phyloP scores from a whole-genome alignment of 2,797 vertebrate species.

The Rhyacichthys aspro region DNA sequence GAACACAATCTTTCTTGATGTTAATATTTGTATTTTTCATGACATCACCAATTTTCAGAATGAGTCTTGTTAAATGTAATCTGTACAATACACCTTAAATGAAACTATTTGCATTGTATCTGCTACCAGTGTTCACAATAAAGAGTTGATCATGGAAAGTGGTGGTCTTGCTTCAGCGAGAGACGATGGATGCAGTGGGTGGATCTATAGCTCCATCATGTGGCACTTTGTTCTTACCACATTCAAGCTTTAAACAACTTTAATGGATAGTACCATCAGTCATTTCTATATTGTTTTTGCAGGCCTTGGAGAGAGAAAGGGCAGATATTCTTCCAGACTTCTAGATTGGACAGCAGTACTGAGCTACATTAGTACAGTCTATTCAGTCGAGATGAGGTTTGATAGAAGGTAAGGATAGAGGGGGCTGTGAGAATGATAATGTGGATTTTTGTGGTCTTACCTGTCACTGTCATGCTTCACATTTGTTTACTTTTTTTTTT shows the following conservation, averaged over 20 bases:
- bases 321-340: too few species aligned
- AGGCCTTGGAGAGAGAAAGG: not conserved
- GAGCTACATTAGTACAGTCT: too few species aligned
- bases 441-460: too few species aligned
- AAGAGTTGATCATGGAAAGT: conserved; percentile 26
- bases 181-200: not conserved
- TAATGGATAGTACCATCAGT: too few species aligned
- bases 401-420: too few species aligned
- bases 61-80: conserved; percentile 36
- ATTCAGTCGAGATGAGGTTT: too few species aligned
- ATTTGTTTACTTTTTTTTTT: too few species aligned
- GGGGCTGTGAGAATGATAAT: too few species aligned
- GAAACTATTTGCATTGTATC: conserved; percentile 52
- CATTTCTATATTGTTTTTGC: not conserved
- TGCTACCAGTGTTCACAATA: conserved; percentile 55
- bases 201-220: conserved; percentile 23
- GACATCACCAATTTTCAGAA: conserved; percentile 19
- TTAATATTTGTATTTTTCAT: not conserved
- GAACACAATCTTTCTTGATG: conserved; percentile 1
- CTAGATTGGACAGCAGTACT: too few species aligned
- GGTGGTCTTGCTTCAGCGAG: not conserved
- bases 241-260: not conserved
- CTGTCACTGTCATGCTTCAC: too few species aligned
- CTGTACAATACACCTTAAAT: conserved; percentile 38
- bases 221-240: conserved; percentile 28